Base-by-base conservation (phyloP, 2,113 vertebrate genomes). In the Verasper variegatus region DNA sequence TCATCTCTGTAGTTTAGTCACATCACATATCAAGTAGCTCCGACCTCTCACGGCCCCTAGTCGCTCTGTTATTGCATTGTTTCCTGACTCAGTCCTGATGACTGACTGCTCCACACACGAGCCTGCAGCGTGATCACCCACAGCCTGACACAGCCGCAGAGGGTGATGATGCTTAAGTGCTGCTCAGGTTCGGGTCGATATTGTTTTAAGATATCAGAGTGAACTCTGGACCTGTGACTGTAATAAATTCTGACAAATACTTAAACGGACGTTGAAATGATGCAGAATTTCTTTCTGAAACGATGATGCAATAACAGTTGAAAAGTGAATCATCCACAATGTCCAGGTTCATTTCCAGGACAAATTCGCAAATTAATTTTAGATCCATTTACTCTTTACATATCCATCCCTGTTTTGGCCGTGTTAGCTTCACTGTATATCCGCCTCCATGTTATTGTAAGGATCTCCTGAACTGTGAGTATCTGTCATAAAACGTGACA, bases 381-480 rank as follows among this genome's bases (percentile, higher is more conserved):
- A 72, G 64, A 47, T 78, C 35, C 71, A 82, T 80, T 54, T 31
- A 62, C 42, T 42, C 42, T 35, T 20, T 21, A 26, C 52, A 76
- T 11, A 47, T 68, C 40, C 52, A 52, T 61, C 31, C 60, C 1
- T 69, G 54, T 35, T 26, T 13, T 21, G 23, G 62, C 26, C 51
- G 12, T 61, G 24, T 35, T 60, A 78, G 42, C 69, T 68, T 40
- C 65, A 51, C 77, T 75, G 64, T 77, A 63, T 80, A 62, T 76
- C 45, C 86, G 45, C 52, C 62, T 81, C 17, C 24, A 49, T 79
- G 52, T 84, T 84, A 37, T 89, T 80, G 60, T 85, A 68, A 74
- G 88, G 81, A 86, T 89, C 82, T 80, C 68, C 81, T 81, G 62
- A 86, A 88, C 71, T 90, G 90, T 89, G 49, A 91, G 90, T 91